Conservation (phyloP, 1,140 invertebrate species). For the Orchestia grillus region DNA sequence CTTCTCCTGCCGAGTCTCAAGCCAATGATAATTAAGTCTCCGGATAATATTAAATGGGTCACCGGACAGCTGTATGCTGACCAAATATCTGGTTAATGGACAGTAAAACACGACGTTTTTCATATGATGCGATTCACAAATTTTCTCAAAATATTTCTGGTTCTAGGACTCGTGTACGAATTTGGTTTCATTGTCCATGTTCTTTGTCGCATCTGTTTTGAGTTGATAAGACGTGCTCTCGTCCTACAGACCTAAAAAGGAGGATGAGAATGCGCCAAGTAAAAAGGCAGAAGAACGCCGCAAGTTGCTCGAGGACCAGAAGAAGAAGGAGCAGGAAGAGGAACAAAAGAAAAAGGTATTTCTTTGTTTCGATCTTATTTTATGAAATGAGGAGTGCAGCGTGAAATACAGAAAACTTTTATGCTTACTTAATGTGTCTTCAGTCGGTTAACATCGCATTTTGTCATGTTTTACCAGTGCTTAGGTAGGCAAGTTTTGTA, state of each 20-base stretch:
- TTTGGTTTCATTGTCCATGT: too few relatives aligned
- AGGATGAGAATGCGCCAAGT: conserved; percentile 44
- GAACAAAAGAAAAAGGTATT: conserved; percentile 52
- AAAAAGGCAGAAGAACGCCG: conserved; percentile 67
- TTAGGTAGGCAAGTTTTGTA: too few relatives aligned
- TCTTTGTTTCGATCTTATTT: not conserved
- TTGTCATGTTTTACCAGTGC: not conserved
- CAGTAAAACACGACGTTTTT: too few relatives aligned
- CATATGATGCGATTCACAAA: too few relatives aligned
- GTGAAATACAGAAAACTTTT: not conserved
- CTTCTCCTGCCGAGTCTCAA: too few relatives aligned
- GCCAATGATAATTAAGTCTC: too few relatives aligned
- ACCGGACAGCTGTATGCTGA: too few relatives aligned
- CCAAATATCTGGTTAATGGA: too few relatives aligned
- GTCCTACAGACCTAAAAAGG: conserved; percentile 55
- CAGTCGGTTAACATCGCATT: not conserved
- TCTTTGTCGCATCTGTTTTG: too few relatives aligned
- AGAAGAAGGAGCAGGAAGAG: conserved; percentile 66
- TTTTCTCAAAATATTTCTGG: too few relatives aligned
- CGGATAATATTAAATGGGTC: too few relatives aligned
- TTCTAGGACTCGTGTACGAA: too few relatives aligned
- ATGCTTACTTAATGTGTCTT: not conserved
- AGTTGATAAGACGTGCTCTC: not conserved
- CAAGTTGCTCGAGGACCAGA: conserved; percentile 64
- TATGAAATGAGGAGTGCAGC: not conserved